phyloP scores from a whole-genome alignment of 2,113 vertebrate species.

The Hucho hucho region DNA sequence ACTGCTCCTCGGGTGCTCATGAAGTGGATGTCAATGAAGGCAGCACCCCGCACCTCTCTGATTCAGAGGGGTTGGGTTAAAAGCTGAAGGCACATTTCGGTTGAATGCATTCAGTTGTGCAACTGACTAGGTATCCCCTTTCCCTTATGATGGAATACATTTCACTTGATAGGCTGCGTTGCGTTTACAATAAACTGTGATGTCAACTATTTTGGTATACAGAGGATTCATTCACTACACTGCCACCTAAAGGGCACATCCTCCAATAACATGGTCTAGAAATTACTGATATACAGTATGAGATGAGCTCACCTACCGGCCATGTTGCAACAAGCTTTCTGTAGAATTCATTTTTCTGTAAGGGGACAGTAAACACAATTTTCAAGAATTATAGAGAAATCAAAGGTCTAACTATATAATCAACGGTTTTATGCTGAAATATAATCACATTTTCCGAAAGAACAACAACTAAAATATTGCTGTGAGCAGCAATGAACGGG shows the following conservation, averaged over 20 bases:
- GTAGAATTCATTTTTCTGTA: slow-evolving; percentile 72
- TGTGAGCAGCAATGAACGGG: too few relatives aligned
- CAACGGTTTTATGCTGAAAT: background rate
- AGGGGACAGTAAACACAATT: slow-evolving; percentile 1
- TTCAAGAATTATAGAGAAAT: background rate
- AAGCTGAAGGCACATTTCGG: too few relatives aligned
- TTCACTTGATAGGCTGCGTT: background rate
- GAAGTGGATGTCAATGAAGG: too few relatives aligned
- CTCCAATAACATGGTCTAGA: too few relatives aligned
- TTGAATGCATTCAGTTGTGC: too few relatives aligned
- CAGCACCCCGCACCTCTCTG: too few relatives aligned
- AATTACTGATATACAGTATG: background rate
- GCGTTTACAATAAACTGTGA: background rate
- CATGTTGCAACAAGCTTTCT: slow-evolving; percentile 67
- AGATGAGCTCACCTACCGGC: slow-evolving; percentile 61
- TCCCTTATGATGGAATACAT: too few relatives aligned
- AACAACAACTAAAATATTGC: too few relatives aligned
- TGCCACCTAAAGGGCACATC: too few relatives aligned
- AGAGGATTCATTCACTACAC: background rate
- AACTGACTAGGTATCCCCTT: too few relatives aligned
- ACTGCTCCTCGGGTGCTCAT: too few relatives aligned
- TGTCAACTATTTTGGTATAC: background rate
- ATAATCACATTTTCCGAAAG: background rate
- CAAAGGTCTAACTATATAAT: background rate
- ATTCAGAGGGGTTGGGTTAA: too few relatives aligned